phyloP scores from a whole-genome alignment of 2,797 vertebrate species.

The Natrix natrix region DNA sequence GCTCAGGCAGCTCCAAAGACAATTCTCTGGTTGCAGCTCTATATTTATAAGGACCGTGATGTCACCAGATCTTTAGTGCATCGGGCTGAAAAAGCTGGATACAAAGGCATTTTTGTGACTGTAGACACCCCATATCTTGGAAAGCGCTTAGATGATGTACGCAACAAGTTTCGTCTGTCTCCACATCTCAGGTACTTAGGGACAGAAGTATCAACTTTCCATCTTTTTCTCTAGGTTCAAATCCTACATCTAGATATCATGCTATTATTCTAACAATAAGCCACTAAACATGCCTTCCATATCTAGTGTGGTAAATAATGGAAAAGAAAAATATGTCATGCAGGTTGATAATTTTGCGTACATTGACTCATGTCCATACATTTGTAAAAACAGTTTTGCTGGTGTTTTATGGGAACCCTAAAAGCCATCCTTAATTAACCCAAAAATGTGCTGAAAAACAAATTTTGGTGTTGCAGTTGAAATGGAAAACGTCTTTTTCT shows the following conservation, averaged over 20 bases:
- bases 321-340: background rate
- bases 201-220: background rate
- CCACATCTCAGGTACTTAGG: slow-evolving; percentile 84
- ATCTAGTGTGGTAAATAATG: background rate
- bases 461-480: background rate
- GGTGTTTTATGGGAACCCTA: background rate
- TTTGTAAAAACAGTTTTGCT: background rate
- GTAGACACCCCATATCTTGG: slow-evolving; percentile 93
- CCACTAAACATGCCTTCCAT: background rate
- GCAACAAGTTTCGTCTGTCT: slow-evolving; percentile 91
- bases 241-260: background rate
- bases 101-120: slow-evolving; percentile 89
- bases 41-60: slow-evolving; percentile 88
- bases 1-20: slow-evolving; percentile 71
- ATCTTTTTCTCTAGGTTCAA: background rate
- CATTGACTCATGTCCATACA: background rate
- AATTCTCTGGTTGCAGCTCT: slow-evolving; percentile 88
- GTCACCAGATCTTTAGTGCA: slow-evolving; percentile 83
- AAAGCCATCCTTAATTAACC: background rate
- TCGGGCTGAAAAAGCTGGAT: slow-evolving; percentile 83
- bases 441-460: background rate
- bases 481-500: background rate
- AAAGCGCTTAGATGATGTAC: slow-evolving; percentile 83
- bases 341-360: background rate
- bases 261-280: background rate